Percentiles rank a stretch among this genome's conserved stretches.
Evolutionary conservation across 2,888 invertebrate genomes (phyloP).

Genomic region (Peribatodes rhomboidaria): DNA sequence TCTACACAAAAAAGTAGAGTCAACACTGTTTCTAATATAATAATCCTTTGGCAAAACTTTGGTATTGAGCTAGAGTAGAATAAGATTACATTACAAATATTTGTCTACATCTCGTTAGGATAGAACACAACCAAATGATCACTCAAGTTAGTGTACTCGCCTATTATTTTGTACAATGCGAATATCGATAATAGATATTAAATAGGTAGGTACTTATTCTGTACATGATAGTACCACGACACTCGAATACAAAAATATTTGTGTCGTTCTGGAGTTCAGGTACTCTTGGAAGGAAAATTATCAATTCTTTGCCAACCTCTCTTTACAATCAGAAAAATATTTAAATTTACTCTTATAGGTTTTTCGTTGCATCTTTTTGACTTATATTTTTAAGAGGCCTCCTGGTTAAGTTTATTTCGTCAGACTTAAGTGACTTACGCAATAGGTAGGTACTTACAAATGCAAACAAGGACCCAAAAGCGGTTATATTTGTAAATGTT

Average conservation of each 20-base stretch:
- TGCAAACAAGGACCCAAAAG: not conserved
- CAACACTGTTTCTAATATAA: constrained; percentile 50
- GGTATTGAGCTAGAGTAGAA: constrained; percentile 62
- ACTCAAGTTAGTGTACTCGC: constrained; percentile 73
- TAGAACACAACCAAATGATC: constrained; percentile 84
- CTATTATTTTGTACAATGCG: constrained; percentile 24
- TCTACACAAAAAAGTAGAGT: constrained; percentile 30
- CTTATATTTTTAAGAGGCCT: not conserved
- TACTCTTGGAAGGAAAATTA: constrained; percentile 74
- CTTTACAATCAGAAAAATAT: constrained; percentile 48
- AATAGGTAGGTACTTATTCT: constrained; percentile 21
- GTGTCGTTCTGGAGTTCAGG: constrained; percentile 67
- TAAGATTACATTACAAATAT: constrained; percentile 61
- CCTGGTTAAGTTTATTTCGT: not conserved
- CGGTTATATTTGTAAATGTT: not conserved
- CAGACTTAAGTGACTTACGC: too few species aligned
- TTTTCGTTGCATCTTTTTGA: constrained; percentile 21
- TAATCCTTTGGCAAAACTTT: constrained; percentile 68
- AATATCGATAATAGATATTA: constrained; percentile 34
- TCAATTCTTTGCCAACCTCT: constrained; percentile 41
- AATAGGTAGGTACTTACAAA: not conserved
- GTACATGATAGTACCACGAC: constrained; percentile 48
- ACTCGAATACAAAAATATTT: constrained; percentile 51
- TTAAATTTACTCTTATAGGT: constrained; percentile 31
- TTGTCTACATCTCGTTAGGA: constrained; percentile 73